A percentile compares a stretch with the other conserved stretches of the same genome.
These are phyloP conservation scores for Muntiacus muntjak DNA, from an alignment of 2,113 vertebrate species.

Conservation along the genomic window DNA sequence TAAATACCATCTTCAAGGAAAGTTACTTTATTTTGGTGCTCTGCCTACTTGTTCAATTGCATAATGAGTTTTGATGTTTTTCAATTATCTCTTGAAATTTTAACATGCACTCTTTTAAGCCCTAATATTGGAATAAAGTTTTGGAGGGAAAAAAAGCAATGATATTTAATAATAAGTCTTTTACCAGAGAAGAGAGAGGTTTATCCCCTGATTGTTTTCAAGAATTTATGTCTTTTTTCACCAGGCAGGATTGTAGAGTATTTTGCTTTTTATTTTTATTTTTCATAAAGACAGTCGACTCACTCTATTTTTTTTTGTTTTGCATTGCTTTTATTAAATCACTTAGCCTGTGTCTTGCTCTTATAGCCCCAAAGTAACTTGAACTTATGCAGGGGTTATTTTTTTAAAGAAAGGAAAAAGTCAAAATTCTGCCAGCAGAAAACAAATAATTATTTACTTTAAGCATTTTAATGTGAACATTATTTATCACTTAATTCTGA, in stretches of 20 bases:
- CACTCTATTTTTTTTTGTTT: background rate
- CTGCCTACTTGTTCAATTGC: background rate
- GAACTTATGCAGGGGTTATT: background rate
- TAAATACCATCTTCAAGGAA: background rate
- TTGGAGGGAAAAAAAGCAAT: background rate
- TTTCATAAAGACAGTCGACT: background rate
- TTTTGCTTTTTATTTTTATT: background rate
- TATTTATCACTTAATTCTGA: background rate
- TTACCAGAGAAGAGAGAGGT: background rate
- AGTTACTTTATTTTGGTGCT: background rate
- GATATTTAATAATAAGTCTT: background rate
- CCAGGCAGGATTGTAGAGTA: background rate
- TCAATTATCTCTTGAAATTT: background rate
- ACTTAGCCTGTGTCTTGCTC: background rate
- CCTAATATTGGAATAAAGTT: background rate
- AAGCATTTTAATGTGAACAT: background rate
- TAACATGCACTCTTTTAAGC: background rate
- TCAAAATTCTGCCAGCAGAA: background rate
- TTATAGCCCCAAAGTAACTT: background rate
- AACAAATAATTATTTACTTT: background rate
- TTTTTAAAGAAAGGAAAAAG: background rate
- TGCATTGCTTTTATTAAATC: background rate
- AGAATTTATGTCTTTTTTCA: background rate
- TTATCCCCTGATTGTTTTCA: background rate
- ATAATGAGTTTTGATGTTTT: background rate